A percentile compares a stretch with the other conserved stretches of the same genome.
Conservation (phyloP, 2,113 vertebrate genomes). For the Sigmodon hispidus region DNA sequence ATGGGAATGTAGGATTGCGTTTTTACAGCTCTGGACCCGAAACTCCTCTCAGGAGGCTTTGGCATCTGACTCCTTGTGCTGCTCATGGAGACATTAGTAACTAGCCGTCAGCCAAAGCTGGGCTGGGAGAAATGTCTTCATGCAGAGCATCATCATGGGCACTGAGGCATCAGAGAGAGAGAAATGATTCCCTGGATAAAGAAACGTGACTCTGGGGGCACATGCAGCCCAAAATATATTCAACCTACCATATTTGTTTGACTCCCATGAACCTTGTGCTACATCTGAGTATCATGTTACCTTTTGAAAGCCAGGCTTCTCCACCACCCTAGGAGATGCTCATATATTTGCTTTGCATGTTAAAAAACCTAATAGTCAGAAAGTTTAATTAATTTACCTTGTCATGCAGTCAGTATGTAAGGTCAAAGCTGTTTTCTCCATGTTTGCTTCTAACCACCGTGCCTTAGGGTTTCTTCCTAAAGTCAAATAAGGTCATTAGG, state of each 20-base stretch:
- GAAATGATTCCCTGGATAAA: neutral
- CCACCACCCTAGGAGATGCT: neutral
- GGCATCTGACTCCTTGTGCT: neutral
- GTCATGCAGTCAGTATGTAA: neutral
- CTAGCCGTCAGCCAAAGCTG: neutral
- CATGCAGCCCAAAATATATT: neutral
- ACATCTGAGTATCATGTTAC: neutral
- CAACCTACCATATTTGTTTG: neutral
- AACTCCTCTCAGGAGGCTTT: neutral
- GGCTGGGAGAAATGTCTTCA: neutral
- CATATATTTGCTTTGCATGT: slow-evolving; percentile 27
- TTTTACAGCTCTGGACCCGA: neutral
- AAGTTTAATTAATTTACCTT: neutral
- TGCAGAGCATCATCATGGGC: neutral
- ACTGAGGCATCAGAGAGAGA: neutral
- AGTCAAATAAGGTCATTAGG: neutral
- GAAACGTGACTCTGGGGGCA: neutral
- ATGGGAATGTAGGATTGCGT: neutral
- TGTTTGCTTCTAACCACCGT: neutral
- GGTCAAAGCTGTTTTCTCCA: neutral
- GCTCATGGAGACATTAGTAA: slow-evolving; percentile 26
- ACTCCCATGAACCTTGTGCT: neutral
- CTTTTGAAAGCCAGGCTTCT: neutral
- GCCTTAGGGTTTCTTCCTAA: neutral
- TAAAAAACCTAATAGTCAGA: neutral